phyloP scores from a whole-genome alignment of 2,888 invertebrate species.

The Calameuta pallipes region DNA sequence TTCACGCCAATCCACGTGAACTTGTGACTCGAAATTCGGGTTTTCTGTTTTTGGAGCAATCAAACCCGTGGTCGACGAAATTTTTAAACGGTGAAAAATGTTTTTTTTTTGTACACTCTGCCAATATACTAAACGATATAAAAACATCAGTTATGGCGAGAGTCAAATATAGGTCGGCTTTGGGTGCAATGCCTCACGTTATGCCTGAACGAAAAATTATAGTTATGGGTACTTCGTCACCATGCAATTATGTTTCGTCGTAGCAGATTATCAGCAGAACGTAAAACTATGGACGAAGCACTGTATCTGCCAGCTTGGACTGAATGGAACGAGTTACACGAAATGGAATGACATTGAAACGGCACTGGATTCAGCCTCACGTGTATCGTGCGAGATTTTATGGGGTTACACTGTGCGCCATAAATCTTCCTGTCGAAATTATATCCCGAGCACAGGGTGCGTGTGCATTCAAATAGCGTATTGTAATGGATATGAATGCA shows the following conservation, averaged over 20 bases:
- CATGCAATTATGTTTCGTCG: neutral
- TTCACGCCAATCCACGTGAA: too few species aligned
- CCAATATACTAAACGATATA: too few species aligned
- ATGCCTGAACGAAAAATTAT: neutral
- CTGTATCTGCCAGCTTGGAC: neutral
- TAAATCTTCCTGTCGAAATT: constrained; percentile 31
- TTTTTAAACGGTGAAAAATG: too few species aligned
- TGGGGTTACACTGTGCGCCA: constrained; percentile 26
- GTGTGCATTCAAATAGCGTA: constrained; percentile 9
- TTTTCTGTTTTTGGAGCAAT: too few species aligned
- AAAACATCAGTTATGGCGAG: too few species aligned
- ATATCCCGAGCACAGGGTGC: constrained; percentile 21
- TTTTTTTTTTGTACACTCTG: too few species aligned
- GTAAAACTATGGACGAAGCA: neutral
- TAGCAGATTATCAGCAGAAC: neutral
- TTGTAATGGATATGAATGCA: constrained; percentile 9
- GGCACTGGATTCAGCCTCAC: neutral
- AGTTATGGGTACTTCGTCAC: neutral
- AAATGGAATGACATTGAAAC: neutral
- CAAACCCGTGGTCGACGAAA: too few species aligned
- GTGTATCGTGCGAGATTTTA: constrained; percentile 23
- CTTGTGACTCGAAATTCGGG: too few species aligned
- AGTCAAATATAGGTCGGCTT: too few species aligned
- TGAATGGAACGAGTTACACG: neutral
- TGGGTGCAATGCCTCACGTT: too few species aligned